These are phyloP conservation scores for Leptothorax acervorum DNA, from an alignment of 2,888 invertebrate genomes.

Conservation along the genomic window DNA sequence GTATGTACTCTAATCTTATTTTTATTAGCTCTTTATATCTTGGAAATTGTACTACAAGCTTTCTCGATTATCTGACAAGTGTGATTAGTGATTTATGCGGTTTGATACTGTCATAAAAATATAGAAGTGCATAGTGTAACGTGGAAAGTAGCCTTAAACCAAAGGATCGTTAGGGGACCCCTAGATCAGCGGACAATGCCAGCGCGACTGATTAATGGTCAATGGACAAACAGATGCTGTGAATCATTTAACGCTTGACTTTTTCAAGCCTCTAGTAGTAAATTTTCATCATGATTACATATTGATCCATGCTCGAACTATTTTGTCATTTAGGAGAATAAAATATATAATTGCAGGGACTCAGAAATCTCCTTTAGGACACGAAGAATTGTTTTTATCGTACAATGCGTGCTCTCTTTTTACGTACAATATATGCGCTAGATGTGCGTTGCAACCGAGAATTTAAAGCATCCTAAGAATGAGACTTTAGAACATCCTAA, in stretches of 20 bases:
- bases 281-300: conserved; percentile 64
- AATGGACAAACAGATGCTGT: conserved; percentile 77
- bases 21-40: background rate
- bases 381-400: conserved; percentile 13
- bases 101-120: conserved; percentile 26
- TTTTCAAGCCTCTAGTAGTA: conserved; percentile 73
- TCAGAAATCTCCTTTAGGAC: conserved; percentile 60
- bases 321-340: conserved; percentile 65
- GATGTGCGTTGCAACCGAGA: background rate
- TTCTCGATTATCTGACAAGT: background rate
- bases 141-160: conserved; percentile 21
- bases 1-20: background rate
- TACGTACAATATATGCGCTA: conserved; percentile 3
- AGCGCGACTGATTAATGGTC: conserved; percentile 74
- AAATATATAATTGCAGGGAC: conserved; percentile 62
- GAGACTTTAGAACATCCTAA: background rate
- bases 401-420: background rate
- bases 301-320: conserved; percentile 78
- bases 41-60: background rate
- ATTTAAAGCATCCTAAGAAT: background rate
- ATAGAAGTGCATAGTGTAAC: background rate
- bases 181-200: conserved; percentile 61
- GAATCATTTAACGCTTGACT: conserved; percentile 76
- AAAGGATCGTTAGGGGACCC: conserved; percentile 39
- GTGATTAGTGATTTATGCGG: background rate